These are phyloP conservation scores for Catocala fraxini DNA, from an alignment of 2,888 invertebrate genomes.

Conservation along the genomic window DNA sequence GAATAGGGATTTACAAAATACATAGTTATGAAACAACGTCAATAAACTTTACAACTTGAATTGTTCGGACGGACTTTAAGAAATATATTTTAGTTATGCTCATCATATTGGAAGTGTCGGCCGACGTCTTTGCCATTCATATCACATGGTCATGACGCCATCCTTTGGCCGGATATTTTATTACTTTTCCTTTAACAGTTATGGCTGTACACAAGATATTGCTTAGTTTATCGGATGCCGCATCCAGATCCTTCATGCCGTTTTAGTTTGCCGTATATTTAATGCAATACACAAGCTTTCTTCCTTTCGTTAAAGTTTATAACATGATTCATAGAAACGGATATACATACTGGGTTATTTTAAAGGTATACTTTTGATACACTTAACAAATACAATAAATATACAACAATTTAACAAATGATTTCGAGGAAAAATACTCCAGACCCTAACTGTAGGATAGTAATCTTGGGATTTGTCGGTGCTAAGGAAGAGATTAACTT, in stretches of 20 bases:
- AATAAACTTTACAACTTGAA: constrained; percentile 74
- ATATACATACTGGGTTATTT: constrained; percentile 14
- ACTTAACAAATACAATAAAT: constrained; percentile 34
- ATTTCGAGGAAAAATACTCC: constrained; percentile 28
- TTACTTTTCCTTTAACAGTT: constrained; percentile 54
- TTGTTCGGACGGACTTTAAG: constrained; percentile 65
- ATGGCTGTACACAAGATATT: constrained; percentile 34
- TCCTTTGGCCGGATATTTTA: constrained; percentile 36
- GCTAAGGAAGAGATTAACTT: constrained; percentile 64
- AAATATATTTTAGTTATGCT: constrained; percentile 64
- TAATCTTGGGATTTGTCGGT: constrained; percentile 42
- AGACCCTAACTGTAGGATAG: constrained; percentile 10
- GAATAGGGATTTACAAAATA: constrained; percentile 59
- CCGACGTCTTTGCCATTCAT: constrained; percentile 61
- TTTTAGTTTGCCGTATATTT: constrained; percentile 32
- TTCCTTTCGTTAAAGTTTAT: constrained; percentile 38
- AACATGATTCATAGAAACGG: constrained; percentile 27
- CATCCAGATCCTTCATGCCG: constrained; percentile 38
- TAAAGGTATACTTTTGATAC: constrained; percentile 22
- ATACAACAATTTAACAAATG: constrained; percentile 24
- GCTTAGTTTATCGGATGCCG: constrained; percentile 37
- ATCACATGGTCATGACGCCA: constrained; percentile 56
- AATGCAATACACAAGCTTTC: constrained; percentile 34
- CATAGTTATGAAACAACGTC: constrained; percentile 59
- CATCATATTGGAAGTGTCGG: constrained; percentile 57